Evolutionary conservation across 2,888 invertebrate species (phyloP).

Genomic region (Scelioninae gen. 2): DNA sequence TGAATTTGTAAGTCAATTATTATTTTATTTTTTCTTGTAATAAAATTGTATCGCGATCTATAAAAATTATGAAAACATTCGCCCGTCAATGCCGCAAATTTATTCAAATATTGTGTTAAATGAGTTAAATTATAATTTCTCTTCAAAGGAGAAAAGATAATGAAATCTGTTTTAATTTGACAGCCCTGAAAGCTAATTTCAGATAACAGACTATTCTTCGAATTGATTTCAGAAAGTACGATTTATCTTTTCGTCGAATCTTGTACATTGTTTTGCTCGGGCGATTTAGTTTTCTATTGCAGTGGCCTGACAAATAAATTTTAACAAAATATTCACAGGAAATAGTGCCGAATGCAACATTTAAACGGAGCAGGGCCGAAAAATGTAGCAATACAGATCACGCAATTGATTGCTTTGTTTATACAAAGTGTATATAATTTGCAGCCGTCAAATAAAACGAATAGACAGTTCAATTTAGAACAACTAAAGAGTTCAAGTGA

Average conservation of each 20-base stretch:
- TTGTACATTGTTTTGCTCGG: slow-evolving; percentile 10
- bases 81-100: no score
- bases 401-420: not conserved
- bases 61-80: no score
- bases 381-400: not conserved
- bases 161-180: slow-evolving; percentile 16
- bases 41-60: no score
- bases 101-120: not conserved
- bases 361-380: not conserved
- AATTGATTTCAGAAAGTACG: slow-evolving; percentile 12
- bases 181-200: slow-evolving; percentile 27
- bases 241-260: slow-evolving; percentile 23
- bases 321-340: not conserved
- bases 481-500: not conserved
- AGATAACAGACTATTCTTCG: slow-evolving; percentile 17
- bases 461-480: slow-evolving; percentile 9
- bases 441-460: not conserved
- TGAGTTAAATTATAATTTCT: slow-evolving; percentile 22
- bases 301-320: slow-evolving; percentile 6
- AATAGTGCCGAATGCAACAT: not conserved
- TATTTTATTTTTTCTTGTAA: no score
- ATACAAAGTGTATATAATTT: not conserved
- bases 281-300: slow-evolving; percentile 11
- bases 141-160: slow-evolving; percentile 5
- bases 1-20: no score